A percentile compares a stretch with the other conserved stretches of the same genome.
Evolutionary conservation across 53 echinoderm and acorn worm species (phyloP).

Genomic region (Apostichopus leukothele): DNA sequence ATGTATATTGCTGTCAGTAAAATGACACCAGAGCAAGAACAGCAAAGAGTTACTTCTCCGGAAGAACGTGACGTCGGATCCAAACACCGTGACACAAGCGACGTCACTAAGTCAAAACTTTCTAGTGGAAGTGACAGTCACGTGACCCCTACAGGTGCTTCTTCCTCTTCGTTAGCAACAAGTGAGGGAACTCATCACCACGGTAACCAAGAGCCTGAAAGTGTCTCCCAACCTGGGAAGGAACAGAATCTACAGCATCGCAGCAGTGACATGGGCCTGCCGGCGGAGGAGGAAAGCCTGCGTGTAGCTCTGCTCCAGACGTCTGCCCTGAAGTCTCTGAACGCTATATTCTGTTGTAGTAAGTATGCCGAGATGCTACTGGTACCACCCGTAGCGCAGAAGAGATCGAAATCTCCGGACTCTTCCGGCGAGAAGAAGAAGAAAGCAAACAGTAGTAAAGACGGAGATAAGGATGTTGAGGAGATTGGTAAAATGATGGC

Average conservation of each 20-base stretch:
- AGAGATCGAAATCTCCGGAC: constrained; percentile 51
- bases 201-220: background rate
- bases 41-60: background rate
- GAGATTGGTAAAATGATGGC: constrained; percentile 70
- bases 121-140: background rate
- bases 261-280: constrained; percentile 1
- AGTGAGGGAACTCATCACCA: background rate
- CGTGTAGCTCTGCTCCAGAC: constrained; percentile 74
- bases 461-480: constrained; percentile 15
- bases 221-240: background rate
- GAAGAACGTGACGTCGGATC: background rate
- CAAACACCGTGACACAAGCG: background rate
- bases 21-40: background rate
- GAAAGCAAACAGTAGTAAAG: background rate
- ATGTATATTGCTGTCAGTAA: constrained; percentile 28
- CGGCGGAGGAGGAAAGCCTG: constrained; percentile 55
- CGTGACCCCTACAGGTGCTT: background rate
- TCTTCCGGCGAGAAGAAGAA: background rate
- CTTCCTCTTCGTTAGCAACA: background rate
- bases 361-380: constrained; percentile 92
- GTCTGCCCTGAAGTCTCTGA: constrained; percentile 81
- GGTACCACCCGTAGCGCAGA: constrained; percentile 55
- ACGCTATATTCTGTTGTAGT: constrained; percentile 84
- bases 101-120: background rate
- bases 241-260: background rate